Base-by-base conservation (phyloP, 2,888 invertebrate species). In the Priocnemis perturbator region DNA sequence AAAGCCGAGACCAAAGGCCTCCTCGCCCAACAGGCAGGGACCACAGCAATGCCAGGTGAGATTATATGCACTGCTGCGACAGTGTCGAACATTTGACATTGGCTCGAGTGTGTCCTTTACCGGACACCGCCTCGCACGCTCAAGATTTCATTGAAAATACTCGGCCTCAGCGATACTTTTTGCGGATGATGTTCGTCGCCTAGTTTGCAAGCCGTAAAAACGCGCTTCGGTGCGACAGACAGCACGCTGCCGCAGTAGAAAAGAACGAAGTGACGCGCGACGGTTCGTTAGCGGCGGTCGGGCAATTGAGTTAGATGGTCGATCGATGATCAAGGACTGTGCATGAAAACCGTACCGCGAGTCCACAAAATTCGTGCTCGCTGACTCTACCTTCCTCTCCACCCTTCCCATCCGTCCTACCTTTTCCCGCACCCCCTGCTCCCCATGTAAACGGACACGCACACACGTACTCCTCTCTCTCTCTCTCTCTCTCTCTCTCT, bases 1-100 rank as follows among this genome's bases (percentile, higher is more conserved):
- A 88, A 93, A 94, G 87, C 92, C 93, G 77, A 93, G 96, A 76
- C 95, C 95, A 30, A 97, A 97, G 89, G 94, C 96, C 76, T 94
- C 96, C 63, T 97, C 97, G 52, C 97, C 97, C 52, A 97, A 96
- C 89, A 91, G 97, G 72, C 96, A 97, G 90, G 97, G 97, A 70
- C 96, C 96, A 60, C 97, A 97, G 87, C 96, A 96, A 89, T 97
- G 97, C 90, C 96, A 96, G 92, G 97, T 97, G 64, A 83, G 71
- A 90, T 91, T 37, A 37, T 7, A 26, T 9, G 4, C 37, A 37
- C 37, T 11, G 11, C 37, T 11, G 4, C 37, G 14, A 26, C 7
- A 37, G 11, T 5, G 5, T 26, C 26, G 5, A 5, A 26, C 26
- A 26, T 5, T 26, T n/a, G n/a, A 26, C 26, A 26, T 26, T n/a